These are phyloP conservation scores for Lepilemur ruficaudatus DNA, from an alignment of 2,797 vertebrate species.

Conservation along the genomic window DNA sequence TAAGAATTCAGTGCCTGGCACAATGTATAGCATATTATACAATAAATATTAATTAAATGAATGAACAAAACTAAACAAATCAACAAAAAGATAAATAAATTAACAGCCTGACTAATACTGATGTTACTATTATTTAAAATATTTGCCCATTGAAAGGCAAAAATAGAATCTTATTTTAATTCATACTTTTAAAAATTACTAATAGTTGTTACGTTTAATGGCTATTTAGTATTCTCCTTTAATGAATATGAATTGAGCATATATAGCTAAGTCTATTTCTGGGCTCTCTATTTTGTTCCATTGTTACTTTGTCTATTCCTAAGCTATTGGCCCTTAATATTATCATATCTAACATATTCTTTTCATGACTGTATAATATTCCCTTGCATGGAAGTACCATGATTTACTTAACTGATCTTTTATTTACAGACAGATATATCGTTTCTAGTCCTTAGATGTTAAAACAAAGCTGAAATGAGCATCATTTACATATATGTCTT, in stretches of 20 bases:
- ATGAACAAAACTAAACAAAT: not conserved
- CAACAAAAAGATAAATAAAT: not conserved
- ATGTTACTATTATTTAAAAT: not conserved
- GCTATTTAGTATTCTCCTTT: not conserved
- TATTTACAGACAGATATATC: not conserved
- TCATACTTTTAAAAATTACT: not conserved
- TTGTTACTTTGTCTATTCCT: not conserved
- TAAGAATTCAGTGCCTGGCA: not conserved
- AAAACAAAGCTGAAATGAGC: not conserved
- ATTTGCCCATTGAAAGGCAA: not conserved
- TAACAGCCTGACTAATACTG: not conserved
- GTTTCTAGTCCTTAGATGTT: not conserved
- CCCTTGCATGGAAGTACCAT: not conserved
- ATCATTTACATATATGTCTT: not conserved
- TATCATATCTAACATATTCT: not conserved
- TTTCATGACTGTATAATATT: not conserved
- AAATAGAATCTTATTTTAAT: not conserved
- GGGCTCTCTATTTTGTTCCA: not conserved
- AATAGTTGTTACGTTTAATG: not conserved
- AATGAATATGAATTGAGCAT: not conserved
- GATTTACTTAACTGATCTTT: not conserved
- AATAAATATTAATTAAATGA: not conserved
- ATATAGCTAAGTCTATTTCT: not conserved
- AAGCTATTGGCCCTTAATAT: not conserved
- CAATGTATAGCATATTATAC: not conserved